These are phyloP conservation scores for Gopherus evgoodei DNA, from an alignment of 2,113 vertebrate genomes.

Conservation along the genomic window DNA sequence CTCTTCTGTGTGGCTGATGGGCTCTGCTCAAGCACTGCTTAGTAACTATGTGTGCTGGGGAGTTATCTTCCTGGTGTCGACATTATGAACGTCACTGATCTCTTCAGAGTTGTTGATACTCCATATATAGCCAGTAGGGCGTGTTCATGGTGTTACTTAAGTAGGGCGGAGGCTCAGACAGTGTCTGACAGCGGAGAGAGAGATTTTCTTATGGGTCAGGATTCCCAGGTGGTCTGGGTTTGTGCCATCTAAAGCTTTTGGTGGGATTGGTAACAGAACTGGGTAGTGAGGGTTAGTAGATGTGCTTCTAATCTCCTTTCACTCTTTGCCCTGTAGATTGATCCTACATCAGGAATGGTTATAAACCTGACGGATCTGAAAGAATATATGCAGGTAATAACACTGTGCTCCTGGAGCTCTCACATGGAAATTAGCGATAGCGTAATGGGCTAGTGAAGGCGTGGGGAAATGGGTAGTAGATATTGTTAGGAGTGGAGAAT, in stretches of 20 bases:
- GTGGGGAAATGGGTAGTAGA: background rate
- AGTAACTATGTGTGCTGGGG: background rate
- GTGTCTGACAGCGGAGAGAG: background rate
- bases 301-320: background rate
- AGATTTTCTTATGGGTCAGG: background rate
- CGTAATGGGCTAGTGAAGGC: background rate
- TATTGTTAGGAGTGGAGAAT: background rate
- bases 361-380: slow-evolving; percentile 95
- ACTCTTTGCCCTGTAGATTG: slow-evolving; percentile 82
- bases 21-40: background rate
- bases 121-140: background rate
- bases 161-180: fast-evolving
- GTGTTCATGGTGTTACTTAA: background rate
- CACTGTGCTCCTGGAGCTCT: background rate
- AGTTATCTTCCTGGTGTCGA: background rate
- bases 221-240: background rate
- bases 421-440: background rate
- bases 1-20: background rate
- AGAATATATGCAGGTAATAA: slow-evolving; percentile 87
- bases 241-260: background rate
- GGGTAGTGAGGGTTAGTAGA: background rate
- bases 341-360: slow-evolving; percentile 92
- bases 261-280: background rate
- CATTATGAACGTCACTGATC: background rate
- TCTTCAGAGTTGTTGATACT: background rate